Percentiles rank a stretch among this genome's conserved stretches.
phyloP scores from a whole-genome alignment of 2,797 vertebrate species.

The Lithobates pipiens region DNA sequence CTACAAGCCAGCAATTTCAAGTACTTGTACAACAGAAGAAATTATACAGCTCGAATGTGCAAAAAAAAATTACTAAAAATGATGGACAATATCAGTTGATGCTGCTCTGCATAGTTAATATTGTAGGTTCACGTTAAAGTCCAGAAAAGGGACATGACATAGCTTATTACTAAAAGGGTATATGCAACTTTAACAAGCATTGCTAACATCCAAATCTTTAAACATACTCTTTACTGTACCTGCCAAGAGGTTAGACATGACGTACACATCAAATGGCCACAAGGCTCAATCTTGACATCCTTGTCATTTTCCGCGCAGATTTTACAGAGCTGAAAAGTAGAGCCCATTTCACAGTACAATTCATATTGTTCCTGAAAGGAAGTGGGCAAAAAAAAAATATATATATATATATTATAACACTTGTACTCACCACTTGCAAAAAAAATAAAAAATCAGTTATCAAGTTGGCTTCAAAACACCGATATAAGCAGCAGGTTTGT shows the following conservation, averaged over 20 bases:
- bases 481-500: too few species aligned
- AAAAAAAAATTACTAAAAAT: too few species aligned
- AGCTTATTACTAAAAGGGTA: too few species aligned
- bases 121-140: too few species aligned
- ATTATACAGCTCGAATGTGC: too few species aligned
- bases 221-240: slow-evolving; percentile 67
- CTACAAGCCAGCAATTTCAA: too few species aligned
- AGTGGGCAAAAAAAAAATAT: not conserved
- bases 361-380: slow-evolving; percentile 82
- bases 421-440: not conserved
- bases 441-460: not conserved
- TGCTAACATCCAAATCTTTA: too few species aligned
- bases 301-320: slow-evolving; percentile 86
- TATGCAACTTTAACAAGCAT: too few species aligned
- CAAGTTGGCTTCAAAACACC: not conserved
- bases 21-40: too few species aligned
- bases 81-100: too few species aligned
- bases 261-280: slow-evolving; percentile 84
- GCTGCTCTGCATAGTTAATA: too few species aligned
- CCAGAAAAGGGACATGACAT: too few species aligned
- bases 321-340: slow-evolving; percentile 84
- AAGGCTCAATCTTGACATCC: slow-evolving; percentile 85
- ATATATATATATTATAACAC: not conserved
- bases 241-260: slow-evolving; percentile 84
- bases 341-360: slow-evolving; percentile 86